Percentiles rank a stretch among this genome's conserved stretches.
phyloP scores from a whole-genome alignment of 2,888 invertebrate species.

The Drosophila bunnanda region DNA sequence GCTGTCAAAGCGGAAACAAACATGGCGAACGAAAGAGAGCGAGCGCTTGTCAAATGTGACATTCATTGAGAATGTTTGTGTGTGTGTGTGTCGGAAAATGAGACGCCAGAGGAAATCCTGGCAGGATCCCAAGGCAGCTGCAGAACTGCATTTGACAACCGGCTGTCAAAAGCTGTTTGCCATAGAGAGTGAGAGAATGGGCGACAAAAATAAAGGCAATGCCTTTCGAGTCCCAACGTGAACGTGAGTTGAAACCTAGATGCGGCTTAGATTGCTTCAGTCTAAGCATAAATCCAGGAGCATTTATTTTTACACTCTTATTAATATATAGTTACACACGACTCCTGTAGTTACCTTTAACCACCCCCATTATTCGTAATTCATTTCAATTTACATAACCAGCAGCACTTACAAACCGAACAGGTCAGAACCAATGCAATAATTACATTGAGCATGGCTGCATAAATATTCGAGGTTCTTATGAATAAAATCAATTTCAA shows the following conservation, averaged over 20 bases:
- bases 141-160: constrained; percentile 62
- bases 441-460: constrained; percentile 66
- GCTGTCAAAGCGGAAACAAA: constrained; percentile 56
- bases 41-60: constrained; percentile 35
- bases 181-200: constrained; percentile 29
- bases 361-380: constrained; percentile 21
- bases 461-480: constrained; percentile 40
- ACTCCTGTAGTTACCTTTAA: not conserved
- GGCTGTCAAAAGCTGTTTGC: constrained; percentile 71
- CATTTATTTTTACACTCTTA: constrained; percentile 7
- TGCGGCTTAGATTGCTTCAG: constrained; percentile 13
- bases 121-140: constrained; percentile 20
- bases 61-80: constrained; percentile 29
- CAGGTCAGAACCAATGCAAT: constrained; percentile 43
- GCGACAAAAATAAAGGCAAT: constrained; percentile 22
- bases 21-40: constrained; percentile 6
- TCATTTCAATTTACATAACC: constrained; percentile 50
- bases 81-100: constrained; percentile 23
- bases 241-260: constrained; percentile 23
- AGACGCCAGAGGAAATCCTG: constrained; percentile 26
- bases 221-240: not conserved
- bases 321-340: constrained; percentile 16
- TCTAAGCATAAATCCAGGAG: not conserved
- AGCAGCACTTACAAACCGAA: constrained; percentile 19
- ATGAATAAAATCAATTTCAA: constrained; percentile 61